A percentile compares a stretch with the other conserved stretches of the same genome.
Conservation (phyloP, 2,888 invertebrate genomes). For the Meliscaeva auricollis region DNA sequence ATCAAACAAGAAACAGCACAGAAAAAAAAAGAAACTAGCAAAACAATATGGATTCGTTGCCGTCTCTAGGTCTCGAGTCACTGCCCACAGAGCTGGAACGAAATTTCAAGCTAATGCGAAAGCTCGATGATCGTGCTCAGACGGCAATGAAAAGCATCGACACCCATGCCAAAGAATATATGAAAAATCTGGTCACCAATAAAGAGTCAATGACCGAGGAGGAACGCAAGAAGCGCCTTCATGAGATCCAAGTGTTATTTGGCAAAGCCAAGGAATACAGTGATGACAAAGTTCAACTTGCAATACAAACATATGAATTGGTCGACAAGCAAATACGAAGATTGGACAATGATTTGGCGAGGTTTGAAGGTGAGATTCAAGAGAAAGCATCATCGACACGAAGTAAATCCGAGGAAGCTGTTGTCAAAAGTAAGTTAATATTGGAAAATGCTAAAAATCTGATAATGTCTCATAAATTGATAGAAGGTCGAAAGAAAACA, state of each 20-base stretch:
- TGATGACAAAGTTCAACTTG: conserved; percentile 98
- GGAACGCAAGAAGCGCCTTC: conserved; percentile 92
- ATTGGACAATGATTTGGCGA: conserved; percentile 97
- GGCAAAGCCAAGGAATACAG: conserved; percentile 98
- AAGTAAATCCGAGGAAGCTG: conserved; percentile 87
- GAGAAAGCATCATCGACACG: conserved; percentile 94
- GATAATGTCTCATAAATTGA: conserved; percentile 50
- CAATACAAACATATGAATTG: conserved; percentile 98
- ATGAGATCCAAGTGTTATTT: conserved; percentile 92
- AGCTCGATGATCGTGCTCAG: conserved; percentile 96
- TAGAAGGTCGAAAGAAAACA: conserved; percentile 89
- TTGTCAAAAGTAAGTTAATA: conserved; percentile 85
- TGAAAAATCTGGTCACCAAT: conserved; percentile 81
- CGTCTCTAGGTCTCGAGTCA: conserved; percentile 91
- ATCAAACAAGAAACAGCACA: conserved; percentile 27
- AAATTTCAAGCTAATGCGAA: conserved; percentile 98
- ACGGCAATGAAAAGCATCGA: conserved; percentile 96
- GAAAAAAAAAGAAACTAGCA: conserved; percentile 4
- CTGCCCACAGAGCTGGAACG: conserved; percentile 97
- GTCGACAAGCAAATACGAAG: conserved; percentile 99
- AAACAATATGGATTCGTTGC: conserved; percentile 39
- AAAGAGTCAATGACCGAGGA: conserved; percentile 85
- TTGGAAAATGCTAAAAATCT: neutral
- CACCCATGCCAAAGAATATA: conserved; percentile 86
- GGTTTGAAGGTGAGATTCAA: conserved; percentile 98